A percentile compares a stretch with the other conserved stretches of the same genome.
These are phyloP conservation scores for Margarornis squamiger DNA, from an alignment of 2,797 vertebrate species.

Conservation along the genomic window DNA sequence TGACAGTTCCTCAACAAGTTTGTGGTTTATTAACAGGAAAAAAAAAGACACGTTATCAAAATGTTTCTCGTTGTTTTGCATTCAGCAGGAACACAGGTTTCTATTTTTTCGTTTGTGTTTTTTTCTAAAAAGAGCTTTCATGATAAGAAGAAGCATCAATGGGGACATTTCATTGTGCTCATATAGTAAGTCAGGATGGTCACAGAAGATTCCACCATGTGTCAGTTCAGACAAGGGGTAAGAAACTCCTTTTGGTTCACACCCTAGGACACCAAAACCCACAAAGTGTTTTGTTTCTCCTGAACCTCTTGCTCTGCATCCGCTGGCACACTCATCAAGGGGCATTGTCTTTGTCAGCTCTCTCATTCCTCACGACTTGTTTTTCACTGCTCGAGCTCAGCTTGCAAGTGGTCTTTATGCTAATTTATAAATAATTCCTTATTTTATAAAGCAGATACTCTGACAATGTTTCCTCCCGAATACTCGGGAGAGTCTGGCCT, in stretches of 20 bases:
- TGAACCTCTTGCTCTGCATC: constrained; percentile 9
- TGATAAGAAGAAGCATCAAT: constrained; percentile 79
- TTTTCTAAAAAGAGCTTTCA: constrained; percentile 81
- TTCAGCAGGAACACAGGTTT: constrained; percentile 71
- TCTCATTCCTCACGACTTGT: constrained; percentile 46
- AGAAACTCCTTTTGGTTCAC: constrained; percentile 72
- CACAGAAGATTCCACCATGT: constrained; percentile 49
- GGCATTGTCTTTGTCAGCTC: constrained; percentile 48
- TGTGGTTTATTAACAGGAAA: constrained; percentile 75
- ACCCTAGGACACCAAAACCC: constrained; percentile 29
- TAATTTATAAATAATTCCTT: constrained; percentile 61
- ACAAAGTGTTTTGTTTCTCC: constrained; percentile 45
- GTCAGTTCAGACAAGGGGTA: constrained; percentile 46
- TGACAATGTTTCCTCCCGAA: constrained; percentile 88
- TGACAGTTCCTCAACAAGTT: constrained; percentile 68
- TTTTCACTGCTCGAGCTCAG: constrained; percentile 47
- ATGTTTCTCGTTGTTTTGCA: constrained; percentile 77
- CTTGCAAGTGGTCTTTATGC: constrained; percentile 65
- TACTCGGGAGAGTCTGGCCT: constrained; percentile 83
- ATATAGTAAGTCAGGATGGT: constrained; percentile 77
- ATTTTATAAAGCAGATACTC: constrained; percentile 93
- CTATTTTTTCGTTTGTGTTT: constrained; percentile 30
- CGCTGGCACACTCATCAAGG: constrained; percentile 25
- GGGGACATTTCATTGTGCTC: constrained; percentile 83
- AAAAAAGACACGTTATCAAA: constrained; percentile 79